Percentiles rank a stretch among this genome's conserved stretches.
Conservation (phyloP, 2,113 vertebrate genomes). For the Melierax canorus region DNA sequence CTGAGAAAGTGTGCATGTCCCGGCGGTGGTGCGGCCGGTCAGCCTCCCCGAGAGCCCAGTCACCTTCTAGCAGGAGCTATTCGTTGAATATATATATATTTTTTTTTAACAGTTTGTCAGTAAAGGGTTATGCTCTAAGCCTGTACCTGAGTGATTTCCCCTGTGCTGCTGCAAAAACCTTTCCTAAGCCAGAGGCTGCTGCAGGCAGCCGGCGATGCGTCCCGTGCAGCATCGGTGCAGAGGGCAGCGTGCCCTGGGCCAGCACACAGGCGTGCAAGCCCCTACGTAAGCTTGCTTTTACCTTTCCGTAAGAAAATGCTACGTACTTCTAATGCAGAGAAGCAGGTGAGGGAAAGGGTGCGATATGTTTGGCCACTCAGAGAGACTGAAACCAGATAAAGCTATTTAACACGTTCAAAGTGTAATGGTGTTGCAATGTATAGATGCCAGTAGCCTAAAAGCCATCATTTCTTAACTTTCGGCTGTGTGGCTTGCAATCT, state of each 20-base stretch:
- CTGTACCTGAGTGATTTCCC: not conserved
- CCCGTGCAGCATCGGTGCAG: not conserved
- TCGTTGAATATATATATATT: rapidly evolving
- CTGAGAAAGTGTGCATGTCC: not conserved
- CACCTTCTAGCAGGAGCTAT: not conserved
- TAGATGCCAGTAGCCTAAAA: not conserved
- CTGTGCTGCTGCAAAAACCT: not conserved
- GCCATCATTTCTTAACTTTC: not conserved
- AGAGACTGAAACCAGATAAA: not conserved
- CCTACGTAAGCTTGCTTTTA: rapidly evolving
- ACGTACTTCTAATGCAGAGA: rapidly evolving
- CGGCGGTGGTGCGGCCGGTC: not conserved
- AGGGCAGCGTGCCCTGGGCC: not conserved
- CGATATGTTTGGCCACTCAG: not conserved
- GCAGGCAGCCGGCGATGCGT: not conserved
- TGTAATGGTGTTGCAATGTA: not conserved
- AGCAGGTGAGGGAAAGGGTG: not conserved
- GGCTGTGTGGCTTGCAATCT: not conserved
- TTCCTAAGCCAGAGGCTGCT: not conserved
- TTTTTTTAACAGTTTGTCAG: not conserved
- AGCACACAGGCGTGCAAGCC: not conserved
- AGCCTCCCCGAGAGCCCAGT: not conserved
- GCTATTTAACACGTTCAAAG: not conserved
- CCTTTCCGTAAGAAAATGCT: not conserved
- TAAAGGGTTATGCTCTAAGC: not conserved